phyloP scores from a whole-genome alignment of 2,888 invertebrate genomes.

The Acanthoscelides obtectus region DNA sequence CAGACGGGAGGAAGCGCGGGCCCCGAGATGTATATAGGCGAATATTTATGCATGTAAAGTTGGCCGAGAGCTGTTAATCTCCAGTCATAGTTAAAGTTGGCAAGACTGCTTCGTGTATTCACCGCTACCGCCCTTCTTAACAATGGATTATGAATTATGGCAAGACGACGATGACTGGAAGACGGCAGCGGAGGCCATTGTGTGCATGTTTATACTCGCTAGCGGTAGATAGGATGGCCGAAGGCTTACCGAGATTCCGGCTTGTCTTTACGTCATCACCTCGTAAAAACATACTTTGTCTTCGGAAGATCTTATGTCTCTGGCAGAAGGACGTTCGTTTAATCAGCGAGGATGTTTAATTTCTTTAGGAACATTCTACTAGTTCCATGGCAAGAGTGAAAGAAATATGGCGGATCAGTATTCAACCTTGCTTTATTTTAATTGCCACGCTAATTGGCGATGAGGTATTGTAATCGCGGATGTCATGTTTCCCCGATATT shows the following conservation, averaged over 20 bases:
- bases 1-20: conserved; percentile 18
- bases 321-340: background rate
- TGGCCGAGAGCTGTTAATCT: conserved; percentile 45
- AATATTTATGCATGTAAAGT: conserved; percentile 46
- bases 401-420: too few relatives aligned
- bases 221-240: conserved; percentile 6
- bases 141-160: conserved; percentile 43
- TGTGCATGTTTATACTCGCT: background rate
- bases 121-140: conserved; percentile 30
- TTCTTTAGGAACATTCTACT: too few relatives aligned
- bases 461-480: too few relatives aligned
- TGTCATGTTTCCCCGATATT: too few relatives aligned
- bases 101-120: conserved; percentile 40
- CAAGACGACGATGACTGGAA: conserved; percentile 19
- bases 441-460: too few relatives aligned
- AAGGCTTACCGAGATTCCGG: conserved; percentile 22
- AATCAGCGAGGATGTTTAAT: too few relatives aligned
- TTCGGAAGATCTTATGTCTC: conserved; percentile 9
- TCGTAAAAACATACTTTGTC: conserved; percentile 24
- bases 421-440: too few relatives aligned
- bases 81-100: conserved; percentile 42
- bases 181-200: background rate
- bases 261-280: conserved; percentile 17
- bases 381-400: too few relatives aligned
- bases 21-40: conserved; percentile 37